Conservation (phyloP, 2,113 vertebrate species). For the Gracilinanus agilis region DNA sequence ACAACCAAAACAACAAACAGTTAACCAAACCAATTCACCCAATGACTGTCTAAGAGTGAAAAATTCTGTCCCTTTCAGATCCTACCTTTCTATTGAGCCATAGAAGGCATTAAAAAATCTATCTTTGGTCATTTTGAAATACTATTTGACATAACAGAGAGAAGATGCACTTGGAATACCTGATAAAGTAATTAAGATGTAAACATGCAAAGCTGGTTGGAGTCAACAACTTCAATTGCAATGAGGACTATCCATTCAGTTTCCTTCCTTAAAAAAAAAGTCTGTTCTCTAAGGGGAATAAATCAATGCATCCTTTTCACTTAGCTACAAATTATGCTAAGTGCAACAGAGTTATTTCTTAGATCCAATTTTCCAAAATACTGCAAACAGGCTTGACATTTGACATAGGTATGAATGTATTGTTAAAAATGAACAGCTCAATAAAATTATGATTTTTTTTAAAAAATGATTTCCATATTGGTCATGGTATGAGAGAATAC, state of each 20-base stretch:
- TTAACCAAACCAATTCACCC: background rate
- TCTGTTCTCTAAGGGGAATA: background rate
- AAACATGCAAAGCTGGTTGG: background rate
- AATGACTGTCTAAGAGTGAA: background rate
- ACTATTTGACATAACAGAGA: background rate
- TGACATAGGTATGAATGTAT: background rate
- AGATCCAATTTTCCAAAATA: conserved; percentile 38
- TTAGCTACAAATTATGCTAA: background rate
- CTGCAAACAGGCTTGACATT: background rate
- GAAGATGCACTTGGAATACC: background rate
- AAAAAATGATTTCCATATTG: too few species aligned
- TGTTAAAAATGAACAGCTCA: conserved; percentile 5
- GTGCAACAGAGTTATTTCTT: background rate
- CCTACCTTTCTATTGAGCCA: background rate
- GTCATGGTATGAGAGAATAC: too few species aligned
- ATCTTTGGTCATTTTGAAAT: background rate
- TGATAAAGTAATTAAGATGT: background rate
- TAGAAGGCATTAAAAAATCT: background rate
- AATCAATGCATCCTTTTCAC: background rate
- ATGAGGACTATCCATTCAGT: background rate
- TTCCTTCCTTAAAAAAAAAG: background rate
- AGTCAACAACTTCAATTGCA: background rate
- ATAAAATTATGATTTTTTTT: background rate
- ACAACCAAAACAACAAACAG: background rate
- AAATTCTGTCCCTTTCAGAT: background rate